Evolutionary conservation across 2,888 invertebrate genomes (phyloP), one percentile per base, ranked within the genome.

Genomic region (Acanthoscelides obtectus): DNA sequence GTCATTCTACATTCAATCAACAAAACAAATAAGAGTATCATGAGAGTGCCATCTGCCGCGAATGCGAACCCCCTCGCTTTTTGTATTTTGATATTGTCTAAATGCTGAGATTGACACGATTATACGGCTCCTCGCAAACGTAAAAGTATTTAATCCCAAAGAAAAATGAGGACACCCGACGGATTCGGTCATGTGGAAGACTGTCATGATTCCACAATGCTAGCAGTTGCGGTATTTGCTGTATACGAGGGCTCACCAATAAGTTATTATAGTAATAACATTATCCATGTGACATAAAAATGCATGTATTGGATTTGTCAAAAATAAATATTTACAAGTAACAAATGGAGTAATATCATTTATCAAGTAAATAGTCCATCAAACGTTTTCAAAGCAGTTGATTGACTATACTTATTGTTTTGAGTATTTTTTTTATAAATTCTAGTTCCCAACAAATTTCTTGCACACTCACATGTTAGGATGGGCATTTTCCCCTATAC

Each of bases 161-260:
- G 79, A 78, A 80, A 80, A 76, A 75, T 72, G 71, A 70, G 66
- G 73, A 74, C 72, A 21, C 72, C 68, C 66, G 71, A 72, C 69
- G 80, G 80, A 81, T 81, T 74, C 80, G 75, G 75, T 78, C 80
- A 83, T 80, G 82, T 80, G 82, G 83, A 83, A 83, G 83, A 83
- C 83, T 83, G 81, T 82, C 80, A 12, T 20, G 66, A 66, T 66
- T 17, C 22, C 66, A 66, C 20, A 20, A 17, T 66, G 45, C 5
- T 4, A 45, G 45, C 45, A 4, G 17, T 6, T 12, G 5, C 1
- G 45, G 12, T 45, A 45, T 3, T 12, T 45, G 45, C 17, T 12
- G 17, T 12, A 6, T 45, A 45, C 45, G 45, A 45, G 45, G 45
- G 45, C 12, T 1, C 17, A 45, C 8, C 17, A 17, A 45, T 45